phyloP scores from a whole-genome alignment of 1,140 invertebrate species.

The Gryllus bimaculatus region DNA sequence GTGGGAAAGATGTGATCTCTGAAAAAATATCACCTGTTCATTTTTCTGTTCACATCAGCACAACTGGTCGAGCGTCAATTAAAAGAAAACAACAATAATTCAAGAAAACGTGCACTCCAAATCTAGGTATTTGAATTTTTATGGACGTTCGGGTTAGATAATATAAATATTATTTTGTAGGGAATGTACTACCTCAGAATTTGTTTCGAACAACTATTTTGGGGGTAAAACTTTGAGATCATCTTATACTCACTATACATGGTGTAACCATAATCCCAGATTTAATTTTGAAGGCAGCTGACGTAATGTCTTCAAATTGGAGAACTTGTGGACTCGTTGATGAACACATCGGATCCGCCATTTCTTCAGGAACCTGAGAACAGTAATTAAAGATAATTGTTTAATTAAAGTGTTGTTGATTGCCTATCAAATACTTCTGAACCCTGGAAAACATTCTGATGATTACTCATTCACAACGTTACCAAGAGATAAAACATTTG shows the following conservation, averaged over 20 bases:
- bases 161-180: neutral
- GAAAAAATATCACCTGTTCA: constrained; percentile 26
- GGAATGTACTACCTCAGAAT: neutral
- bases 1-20: constrained; percentile 70
- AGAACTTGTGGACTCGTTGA: constrained; percentile 63
- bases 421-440: too few species aligned
- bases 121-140: neutral
- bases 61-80: neutral
- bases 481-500: too few species aligned
- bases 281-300: constrained; percentile 80
- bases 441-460: too few species aligned
- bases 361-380: constrained; percentile 32
- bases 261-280: constrained; percentile 72
- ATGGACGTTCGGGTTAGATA: neutral
- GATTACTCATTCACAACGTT: too few species aligned
- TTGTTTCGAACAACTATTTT: neutral
- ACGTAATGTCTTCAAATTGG: constrained; percentile 79
- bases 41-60: neutral
- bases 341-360: constrained; percentile 64
- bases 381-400: neutral
- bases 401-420: too few species aligned
- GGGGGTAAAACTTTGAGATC: neutral
- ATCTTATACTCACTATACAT: constrained; percentile 60
- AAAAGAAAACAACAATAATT: neutral
- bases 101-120: neutral